Base-by-base conservation (phyloP, 2,888 invertebrate genomes). In the Cephus sareptanus region DNA sequence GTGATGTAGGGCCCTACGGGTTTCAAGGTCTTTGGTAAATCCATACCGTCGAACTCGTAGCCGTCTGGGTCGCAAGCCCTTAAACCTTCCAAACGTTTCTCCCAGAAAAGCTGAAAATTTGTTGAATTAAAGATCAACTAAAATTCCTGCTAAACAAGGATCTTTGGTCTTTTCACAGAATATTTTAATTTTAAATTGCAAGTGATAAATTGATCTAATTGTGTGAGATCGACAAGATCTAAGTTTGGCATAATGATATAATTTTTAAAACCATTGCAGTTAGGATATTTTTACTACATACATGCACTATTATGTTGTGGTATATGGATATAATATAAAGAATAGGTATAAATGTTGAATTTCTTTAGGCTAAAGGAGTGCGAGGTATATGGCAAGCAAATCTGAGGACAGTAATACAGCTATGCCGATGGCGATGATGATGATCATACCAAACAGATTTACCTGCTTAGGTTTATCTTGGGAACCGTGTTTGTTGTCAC, bases 391-490 rank as follows among this genome's bases (percentile, higher is more conserved):
- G 15, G 40, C 0, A 23, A 56, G 40, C 23, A 15, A 56, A 56
- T 56, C 23, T 56, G 23, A 23, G 23, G 40, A 56, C 9, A 56
- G 23, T 9, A 1, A 56, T 4, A 23, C 23, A 23, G 40, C 9
- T 56, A 81, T 78, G 79, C 69, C 73, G 1, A 79, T 80, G 74
- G 79, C 69, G 78, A 77, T 81, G 80, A 83, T 84, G 81, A 82
- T 85, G 83, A 87, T 82, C 84, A 84, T 87, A 86, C 82, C 83
- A 84, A 87, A 84, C 87, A 83, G 83, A 85, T 84, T 88, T 90
- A 96, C 93, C 92, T 98, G 98, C 88, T 97, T 97, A 4, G 98
- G 98, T 92, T 97, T 98, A 88, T 98, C 98, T 91, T 97, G 98
- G 79, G 95, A 95, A 37, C 97, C 97, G 92, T 97, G 97, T 92